Base-by-base conservation (phyloP, 2,797 vertebrate species). In the Rachycentron canadum region DNA sequence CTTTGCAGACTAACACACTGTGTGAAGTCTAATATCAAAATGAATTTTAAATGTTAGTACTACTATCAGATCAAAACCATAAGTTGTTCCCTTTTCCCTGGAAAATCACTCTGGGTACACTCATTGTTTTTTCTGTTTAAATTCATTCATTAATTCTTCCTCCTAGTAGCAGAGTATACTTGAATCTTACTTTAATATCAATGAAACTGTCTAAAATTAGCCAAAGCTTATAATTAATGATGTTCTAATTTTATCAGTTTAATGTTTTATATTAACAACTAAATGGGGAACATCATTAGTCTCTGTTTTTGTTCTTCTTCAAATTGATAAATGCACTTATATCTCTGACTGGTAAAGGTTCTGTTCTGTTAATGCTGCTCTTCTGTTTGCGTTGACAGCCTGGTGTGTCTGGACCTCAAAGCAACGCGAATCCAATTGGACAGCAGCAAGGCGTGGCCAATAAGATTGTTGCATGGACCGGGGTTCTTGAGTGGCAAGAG, bases 401-500 rank as follows among this genome's bases (percentile, higher is more conserved):
- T 14, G 90, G 92, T 50, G 89, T 91, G 10, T 63, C 86, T 26
- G 87, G 86, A 59, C 41, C 91, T 57, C 78, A 59, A 32, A 23
- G 47, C 30, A 85, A 79, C 11, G 30, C 82, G 14, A 90, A 88
- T 78, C 47, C 78, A 30, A 92, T 96, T 0, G 93, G 93, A 32
- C 90, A 92, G 38, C 94, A 90, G 61, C 96, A 96, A 88, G 94
- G 94, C 0, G 95, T 96, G 49, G 93, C 96, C 68, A 97, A 96
- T 83, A 98, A 98, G 86, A 92, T 98, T 17, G 93, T 97, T 56
- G 97, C 96, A 0, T 98, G 97, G 97, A 97, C 95, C 0, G 97
- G 97, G 0, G 97, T 98, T 26, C 94, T 98, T 0, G 97, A 98
- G 87, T 98, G 97, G 97, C 97, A 98, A 75, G 97, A 98, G 97